Percentiles rank a stretch among this genome's conserved stretches.
Conservation (phyloP, 1,140 invertebrate species). For the Sminthurinus signatus region DNA sequence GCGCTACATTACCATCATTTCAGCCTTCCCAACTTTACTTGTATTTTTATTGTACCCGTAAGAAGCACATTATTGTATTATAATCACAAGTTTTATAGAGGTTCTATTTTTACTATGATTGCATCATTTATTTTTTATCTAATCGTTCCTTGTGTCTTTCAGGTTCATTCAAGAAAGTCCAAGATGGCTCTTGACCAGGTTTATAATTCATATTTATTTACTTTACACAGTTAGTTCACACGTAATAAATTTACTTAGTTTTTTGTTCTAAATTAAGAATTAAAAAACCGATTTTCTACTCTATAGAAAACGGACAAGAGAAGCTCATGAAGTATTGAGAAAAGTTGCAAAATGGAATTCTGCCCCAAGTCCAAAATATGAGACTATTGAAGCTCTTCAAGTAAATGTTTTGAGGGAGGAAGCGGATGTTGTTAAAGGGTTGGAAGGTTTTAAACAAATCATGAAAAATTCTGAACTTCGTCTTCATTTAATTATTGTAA, state of each 20-base stretch:
- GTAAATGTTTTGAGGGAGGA: conserved; percentile 11
- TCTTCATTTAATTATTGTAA: conserved; percentile 6
- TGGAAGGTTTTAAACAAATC: conserved; percentile 6
- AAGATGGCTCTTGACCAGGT: conserved; percentile 18
- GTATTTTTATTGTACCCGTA: conserved; percentile 27
- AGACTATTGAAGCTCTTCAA: conserved; percentile 21
- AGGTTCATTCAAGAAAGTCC: conserved; percentile 28
- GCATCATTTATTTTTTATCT: no score
- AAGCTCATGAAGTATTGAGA: conserved; percentile 17
- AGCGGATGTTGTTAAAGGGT: neutral
- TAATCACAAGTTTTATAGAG: neutral
- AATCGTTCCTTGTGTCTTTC: no score
- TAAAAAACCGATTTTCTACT: no score
- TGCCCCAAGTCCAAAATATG: neutral
- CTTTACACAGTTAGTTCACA: no score
- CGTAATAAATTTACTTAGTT: no score
- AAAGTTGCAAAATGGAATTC: conserved; percentile 33
- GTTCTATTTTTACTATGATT: neutral
- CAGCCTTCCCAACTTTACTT: conserved; percentile 20
- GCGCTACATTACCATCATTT: conserved; percentile 22
- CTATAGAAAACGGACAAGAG: conserved; percentile 9
- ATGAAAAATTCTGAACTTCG: conserved; percentile 8
- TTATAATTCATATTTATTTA: no score
- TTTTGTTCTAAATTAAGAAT: no score
- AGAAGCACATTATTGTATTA: neutral